phyloP scores from a whole-genome alignment of 64 coral and sea anemone genomes.

The Pachyseris speciosa region DNA sequence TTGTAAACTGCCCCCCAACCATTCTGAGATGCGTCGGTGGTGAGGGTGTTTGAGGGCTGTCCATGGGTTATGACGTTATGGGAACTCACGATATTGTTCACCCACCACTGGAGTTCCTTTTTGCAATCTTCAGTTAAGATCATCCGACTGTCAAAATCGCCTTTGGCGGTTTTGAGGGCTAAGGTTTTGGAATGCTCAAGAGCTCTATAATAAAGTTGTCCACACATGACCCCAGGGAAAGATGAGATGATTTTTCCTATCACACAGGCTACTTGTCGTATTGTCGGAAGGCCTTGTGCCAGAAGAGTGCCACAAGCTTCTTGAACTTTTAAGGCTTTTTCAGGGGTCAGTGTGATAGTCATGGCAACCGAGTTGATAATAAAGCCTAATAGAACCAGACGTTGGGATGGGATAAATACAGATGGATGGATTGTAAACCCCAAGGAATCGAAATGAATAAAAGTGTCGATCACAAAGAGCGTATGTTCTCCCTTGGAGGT shows the following conservation, averaged over 20 bases:
- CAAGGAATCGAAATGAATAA: constrained; percentile 11
- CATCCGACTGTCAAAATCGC: not conserved
- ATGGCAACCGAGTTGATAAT: constrained; percentile 46
- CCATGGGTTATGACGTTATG: constrained; percentile 56
- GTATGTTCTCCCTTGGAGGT: constrained; percentile 50
- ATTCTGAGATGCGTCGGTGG: constrained; percentile 57
- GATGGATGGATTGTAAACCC: constrained; percentile 29
- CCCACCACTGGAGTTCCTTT: constrained; percentile 11
- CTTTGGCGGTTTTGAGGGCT: constrained; percentile 12
- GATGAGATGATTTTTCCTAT: constrained; percentile 45
- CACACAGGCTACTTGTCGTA: constrained; percentile 10
- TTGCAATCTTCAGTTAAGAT: not conserved
- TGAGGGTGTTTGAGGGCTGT: constrained; percentile 23
- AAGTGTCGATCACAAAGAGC: constrained; percentile 38
- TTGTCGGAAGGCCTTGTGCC: not conserved
- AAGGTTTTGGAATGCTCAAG: constrained; percentile 22
- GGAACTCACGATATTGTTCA: not conserved
- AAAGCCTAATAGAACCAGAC: constrained; percentile 45
- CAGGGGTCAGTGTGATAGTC: constrained; percentile 34
- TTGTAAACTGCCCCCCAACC: constrained; percentile 64
- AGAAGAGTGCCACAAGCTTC: not conserved
- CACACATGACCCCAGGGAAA: not conserved
- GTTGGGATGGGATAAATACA: constrained; percentile 16
- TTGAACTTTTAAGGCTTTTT: constrained; percentile 10
- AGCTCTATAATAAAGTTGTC: not conserved